A percentile compares a stretch with the other conserved stretches of the same genome.
These are phyloP conservation scores for Schizopygopsis pylzovi DNA, from an alignment of 2,797 vertebrate genomes.

Conservation along the genomic window DNA sequence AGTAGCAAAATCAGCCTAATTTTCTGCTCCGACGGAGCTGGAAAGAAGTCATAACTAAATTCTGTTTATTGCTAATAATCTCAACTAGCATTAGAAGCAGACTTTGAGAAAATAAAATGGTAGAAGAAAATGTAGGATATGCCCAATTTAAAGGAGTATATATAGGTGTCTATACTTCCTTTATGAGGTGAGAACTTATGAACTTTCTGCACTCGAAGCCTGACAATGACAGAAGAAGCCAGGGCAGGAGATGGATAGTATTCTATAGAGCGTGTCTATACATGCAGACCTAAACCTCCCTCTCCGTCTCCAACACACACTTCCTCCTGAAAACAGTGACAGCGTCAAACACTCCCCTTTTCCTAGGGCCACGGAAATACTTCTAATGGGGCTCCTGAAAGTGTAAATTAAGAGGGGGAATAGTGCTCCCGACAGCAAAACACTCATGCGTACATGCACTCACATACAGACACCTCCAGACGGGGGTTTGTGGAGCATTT, in stretches of 20 bases:
- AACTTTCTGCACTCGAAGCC: slow-evolving; percentile 5
- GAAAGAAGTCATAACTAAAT: background rate
- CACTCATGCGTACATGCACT: background rate
- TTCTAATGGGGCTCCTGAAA: slow-evolving; percentile 36
- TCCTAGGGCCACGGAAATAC: slow-evolving; percentile 50
- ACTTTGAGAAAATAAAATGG: background rate
- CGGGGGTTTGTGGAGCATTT: slow-evolving; percentile 13
- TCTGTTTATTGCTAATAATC: background rate
- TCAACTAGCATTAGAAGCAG: background rate
- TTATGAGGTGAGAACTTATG: background rate
- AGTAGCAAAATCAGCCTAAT: background rate
- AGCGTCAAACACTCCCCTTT: slow-evolving; percentile 25
- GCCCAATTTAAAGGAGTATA: background rate
- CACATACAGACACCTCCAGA: slow-evolving; percentile 26
- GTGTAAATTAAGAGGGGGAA: slow-evolving; percentile 22
- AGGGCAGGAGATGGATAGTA: slow-evolving; percentile 24
- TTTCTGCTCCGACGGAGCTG: background rate
- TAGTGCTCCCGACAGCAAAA: slow-evolving; percentile 21
- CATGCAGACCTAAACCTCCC: slow-evolving; percentile 45
- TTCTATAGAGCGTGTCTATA: slow-evolving; percentile 57
- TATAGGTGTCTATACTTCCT: background rate
- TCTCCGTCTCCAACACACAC: slow-evolving; percentile 22
- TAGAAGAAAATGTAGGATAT: background rate
- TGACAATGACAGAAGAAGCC: background rate
- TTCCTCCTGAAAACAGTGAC: slow-evolving; percentile 45